Conservation (phyloP, 2,113 vertebrate genomes). For the Tyto alba region DNA sequence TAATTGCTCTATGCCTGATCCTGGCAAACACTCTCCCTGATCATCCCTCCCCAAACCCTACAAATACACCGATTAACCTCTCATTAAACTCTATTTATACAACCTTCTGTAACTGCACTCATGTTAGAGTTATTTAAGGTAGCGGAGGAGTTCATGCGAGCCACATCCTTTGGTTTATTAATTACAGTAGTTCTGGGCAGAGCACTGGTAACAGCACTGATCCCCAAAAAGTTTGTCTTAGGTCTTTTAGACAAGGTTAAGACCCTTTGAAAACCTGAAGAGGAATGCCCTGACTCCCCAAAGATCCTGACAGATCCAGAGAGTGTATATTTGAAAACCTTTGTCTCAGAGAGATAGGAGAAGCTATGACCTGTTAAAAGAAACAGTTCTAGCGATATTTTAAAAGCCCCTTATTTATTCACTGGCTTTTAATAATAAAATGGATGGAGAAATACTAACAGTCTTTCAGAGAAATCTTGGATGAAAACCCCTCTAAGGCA, state of each 20-base stretch:
- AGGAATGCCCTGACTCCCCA: not conserved
- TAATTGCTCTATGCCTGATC: accelerated
- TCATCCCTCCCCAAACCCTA: not conserved
- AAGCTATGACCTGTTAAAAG: not conserved
- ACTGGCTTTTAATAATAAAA: not conserved
- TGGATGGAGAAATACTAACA: not conserved
- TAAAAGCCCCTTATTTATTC: not conserved
- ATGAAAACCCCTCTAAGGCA: not conserved
- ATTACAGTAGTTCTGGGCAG: not conserved
- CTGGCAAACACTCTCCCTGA: not conserved
- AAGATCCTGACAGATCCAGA: not conserved
- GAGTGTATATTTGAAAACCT: not conserved
- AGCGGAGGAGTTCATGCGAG: not conserved
- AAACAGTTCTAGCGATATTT: not conserved
- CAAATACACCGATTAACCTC: not conserved
- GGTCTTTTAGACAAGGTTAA: not conserved
- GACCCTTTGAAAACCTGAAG: not conserved
- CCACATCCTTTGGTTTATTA: not conserved
- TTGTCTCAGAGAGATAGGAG: not conserved
- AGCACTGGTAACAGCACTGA: not conserved
- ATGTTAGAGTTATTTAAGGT: not conserved
- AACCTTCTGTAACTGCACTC: not conserved
- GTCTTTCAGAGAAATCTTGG: not conserved
- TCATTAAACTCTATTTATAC: not conserved
- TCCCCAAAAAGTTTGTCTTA: not conserved